Evolutionary conservation across 2,888 invertebrate genomes (phyloP).

Genomic region (Mycalesis mineus): DNA sequence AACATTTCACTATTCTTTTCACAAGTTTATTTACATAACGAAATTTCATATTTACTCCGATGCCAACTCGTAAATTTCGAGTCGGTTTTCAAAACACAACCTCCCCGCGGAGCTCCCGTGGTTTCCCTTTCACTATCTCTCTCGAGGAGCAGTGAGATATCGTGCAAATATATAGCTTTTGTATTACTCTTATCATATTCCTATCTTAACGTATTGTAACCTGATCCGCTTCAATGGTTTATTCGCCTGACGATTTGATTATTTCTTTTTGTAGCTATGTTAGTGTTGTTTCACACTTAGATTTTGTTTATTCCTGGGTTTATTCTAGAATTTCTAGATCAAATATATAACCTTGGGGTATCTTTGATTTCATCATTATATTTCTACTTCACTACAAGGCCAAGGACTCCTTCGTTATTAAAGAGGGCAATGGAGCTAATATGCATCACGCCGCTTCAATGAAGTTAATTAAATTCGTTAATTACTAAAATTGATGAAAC

Average conservation of each 20-base stretch:
- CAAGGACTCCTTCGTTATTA: no score
- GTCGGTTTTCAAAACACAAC: conserved; percentile 21
- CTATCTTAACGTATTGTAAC: conserved; percentile 30
- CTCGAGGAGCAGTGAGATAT: conserved; percentile 31
- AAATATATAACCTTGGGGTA: no score
- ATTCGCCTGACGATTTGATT: conserved; percentile 11
- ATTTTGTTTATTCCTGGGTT: no score
- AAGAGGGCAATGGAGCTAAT: no score
- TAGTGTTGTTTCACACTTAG: no score
- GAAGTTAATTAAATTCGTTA: no score
- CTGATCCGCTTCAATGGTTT: conserved; percentile 19
- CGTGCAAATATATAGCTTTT: conserved; percentile 34
- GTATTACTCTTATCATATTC: conserved; percentile 32
- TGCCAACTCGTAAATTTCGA: conserved; percentile 22
- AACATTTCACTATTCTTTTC: no score
- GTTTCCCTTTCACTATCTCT: conserved; percentile 32
- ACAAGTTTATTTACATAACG: not conserved
- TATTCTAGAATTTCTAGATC: no score
- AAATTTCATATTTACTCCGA: not conserved
- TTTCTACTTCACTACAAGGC: no score
- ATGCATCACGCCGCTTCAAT: no score
- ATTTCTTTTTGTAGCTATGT: not conserved
- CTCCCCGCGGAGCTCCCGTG: conserved; percentile 27
- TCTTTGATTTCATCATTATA: no score
- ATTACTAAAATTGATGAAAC: no score